These are phyloP conservation scores for Gymnothorax javanicus DNA, from an alignment of 2,797 vertebrate species.

Conservation along the genomic window DNA sequence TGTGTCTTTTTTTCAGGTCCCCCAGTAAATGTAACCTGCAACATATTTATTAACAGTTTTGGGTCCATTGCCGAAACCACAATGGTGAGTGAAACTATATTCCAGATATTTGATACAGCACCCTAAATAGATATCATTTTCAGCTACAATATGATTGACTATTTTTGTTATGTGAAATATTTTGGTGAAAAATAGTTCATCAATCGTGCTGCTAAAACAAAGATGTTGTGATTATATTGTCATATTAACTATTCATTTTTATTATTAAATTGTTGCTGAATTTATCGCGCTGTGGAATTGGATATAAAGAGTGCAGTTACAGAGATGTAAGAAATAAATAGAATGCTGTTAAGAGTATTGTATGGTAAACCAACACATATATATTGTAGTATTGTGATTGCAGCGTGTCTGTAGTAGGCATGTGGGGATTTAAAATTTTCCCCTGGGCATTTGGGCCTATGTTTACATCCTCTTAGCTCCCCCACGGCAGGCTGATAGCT, in stretches of 20 bases:
- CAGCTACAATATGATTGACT: background rate
- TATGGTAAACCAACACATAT: background rate
- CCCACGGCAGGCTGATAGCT: background rate
- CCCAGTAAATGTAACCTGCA: conserved; percentile 97
- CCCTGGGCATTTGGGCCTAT: background rate
- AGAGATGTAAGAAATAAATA: too few species aligned
- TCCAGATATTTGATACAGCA: background rate
- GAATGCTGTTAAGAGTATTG: background rate
- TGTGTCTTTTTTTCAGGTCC: conserved; percentile 78
- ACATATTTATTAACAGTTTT: conserved; percentile 99
- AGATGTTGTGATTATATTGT: background rate
- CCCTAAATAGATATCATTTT: background rate
- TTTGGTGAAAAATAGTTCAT: background rate
- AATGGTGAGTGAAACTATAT: conserved; percentile 81
- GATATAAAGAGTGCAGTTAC: background rate
- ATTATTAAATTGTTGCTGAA: background rate
- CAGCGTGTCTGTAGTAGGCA: background rate
- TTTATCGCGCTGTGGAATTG: background rate
- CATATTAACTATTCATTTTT: background rate
- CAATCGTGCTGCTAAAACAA: background rate
- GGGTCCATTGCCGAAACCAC: conserved; percentile 98
- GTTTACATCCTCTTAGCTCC: background rate
- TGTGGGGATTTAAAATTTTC: background rate
- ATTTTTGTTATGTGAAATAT: background rate
- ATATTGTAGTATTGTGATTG: background rate